phyloP scores from a whole-genome alignment of 2,888 invertebrate species.

The Amblyteles armatorius region DNA sequence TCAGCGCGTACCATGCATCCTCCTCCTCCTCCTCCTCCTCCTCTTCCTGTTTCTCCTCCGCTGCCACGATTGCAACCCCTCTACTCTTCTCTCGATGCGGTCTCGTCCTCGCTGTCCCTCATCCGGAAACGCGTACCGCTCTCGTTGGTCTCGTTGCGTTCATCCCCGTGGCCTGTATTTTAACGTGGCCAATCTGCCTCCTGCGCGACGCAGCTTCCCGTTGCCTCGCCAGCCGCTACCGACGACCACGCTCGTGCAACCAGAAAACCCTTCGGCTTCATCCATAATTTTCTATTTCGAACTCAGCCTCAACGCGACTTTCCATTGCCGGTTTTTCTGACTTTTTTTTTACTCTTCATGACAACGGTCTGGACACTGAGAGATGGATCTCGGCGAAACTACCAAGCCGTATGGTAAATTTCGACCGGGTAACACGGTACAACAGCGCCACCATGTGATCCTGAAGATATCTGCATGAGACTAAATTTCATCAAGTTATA shows the following conservation, averaged over 20 bases:
- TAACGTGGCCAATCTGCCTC: conserved; percentile 63
- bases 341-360: not conserved
- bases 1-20: conserved; percentile 49
- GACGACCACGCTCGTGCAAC: conserved; percentile 17
- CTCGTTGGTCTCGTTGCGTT: conserved; percentile 9
- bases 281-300: conserved; percentile 44
- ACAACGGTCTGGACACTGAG: too few relatives aligned
- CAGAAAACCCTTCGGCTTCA: conserved; percentile 52
- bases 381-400: too few relatives aligned
- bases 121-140: not conserved
- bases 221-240: not conserved
- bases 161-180: conserved; percentile 41
- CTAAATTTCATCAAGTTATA: too few relatives aligned
- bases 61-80: not conserved
- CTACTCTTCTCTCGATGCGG: not conserved
- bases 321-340: not conserved
- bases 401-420: too few relatives aligned
- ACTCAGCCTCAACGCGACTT: not conserved
- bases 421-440: too few relatives aligned
- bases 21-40: conserved; percentile 2
- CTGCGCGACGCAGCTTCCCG: conserved; percentile 29
- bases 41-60: conserved; percentile 4
- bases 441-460: too few relatives aligned
- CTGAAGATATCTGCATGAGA: too few relatives aligned
- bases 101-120: conserved; percentile 1